Evolutionary conservation across 2,888 invertebrate genomes (phyloP).

Genomic region (Priocnemis perturbator): DNA sequence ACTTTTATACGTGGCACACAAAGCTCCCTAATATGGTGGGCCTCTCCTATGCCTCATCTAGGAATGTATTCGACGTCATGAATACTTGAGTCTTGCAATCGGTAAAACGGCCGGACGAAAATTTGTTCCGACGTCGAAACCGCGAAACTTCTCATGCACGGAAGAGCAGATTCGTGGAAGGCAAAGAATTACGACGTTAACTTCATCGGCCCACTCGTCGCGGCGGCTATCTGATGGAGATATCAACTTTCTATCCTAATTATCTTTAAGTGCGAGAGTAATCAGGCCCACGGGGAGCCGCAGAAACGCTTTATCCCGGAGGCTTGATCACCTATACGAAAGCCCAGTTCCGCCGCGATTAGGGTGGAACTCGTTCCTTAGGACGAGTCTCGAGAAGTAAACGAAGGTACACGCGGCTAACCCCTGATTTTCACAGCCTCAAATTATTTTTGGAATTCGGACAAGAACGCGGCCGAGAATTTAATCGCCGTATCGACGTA

Average conservation of each 20-base stretch:
- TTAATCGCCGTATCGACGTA: conserved; percentile 31
- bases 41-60: too few relatives aligned
- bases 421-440: conserved; percentile 54
- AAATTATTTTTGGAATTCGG: conserved; percentile 50
- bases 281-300: conserved; percentile 22
- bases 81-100: not conserved
- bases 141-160: too few relatives aligned
- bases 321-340: conserved; percentile 28
- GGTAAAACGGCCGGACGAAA: too few relatives aligned
- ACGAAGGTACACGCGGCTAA: conserved; percentile 37
- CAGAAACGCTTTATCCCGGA: conserved; percentile 22
- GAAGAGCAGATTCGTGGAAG: too few relatives aligned
- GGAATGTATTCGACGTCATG: too few relatives aligned
- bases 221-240: not conserved
- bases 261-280: conserved; percentile 27
- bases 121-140: too few relatives aligned
- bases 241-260: conserved; percentile 18
- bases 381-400: conserved; percentile 32
- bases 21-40: too few relatives aligned
- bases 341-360: conserved; percentile 32
- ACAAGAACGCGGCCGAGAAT: conserved; percentile 39
- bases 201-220: too few relatives aligned
- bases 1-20: too few relatives aligned
- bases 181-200: too few relatives aligned
- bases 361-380: conserved; percentile 32